These are phyloP conservation scores for Ariolimax columbianus DNA, from an alignment of 2,888 invertebrate species.

Conservation along the genomic window DNA sequence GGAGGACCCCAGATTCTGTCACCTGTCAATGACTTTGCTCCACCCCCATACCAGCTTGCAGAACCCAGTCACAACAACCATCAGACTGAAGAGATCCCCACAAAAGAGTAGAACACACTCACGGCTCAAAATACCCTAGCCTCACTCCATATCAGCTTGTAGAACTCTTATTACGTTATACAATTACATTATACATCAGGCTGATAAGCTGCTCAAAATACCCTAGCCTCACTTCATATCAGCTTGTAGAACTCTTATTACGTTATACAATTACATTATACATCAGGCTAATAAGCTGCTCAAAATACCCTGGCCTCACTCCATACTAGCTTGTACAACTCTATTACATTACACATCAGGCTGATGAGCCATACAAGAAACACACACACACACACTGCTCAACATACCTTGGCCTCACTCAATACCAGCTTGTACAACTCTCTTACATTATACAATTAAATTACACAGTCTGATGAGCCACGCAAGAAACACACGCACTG, in stretches of 20 bases:
- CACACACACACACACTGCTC: too few species aligned
- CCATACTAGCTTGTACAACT: too few species aligned
- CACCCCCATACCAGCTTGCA: constrained; percentile 15
- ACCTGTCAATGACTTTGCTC: neutral
- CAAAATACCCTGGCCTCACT: too few species aligned
- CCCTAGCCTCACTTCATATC: too few species aligned
- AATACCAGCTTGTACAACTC: too few species aligned
- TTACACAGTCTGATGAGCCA: too few species aligned
- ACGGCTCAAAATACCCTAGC: neutral
- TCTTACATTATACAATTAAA: too few species aligned
- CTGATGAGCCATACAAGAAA: too few species aligned
- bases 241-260: too few species aligned
- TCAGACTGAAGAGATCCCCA: neutral
- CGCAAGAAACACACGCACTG: too few species aligned
- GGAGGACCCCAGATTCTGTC: neutral
- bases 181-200: neutral
- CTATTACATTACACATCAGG: neutral
- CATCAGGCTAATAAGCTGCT: neutral
- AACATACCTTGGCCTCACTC: too few species aligned
- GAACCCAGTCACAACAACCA: neutral
- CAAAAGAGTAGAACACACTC: neutral
- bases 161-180: too few species aligned
- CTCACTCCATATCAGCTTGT: neutral
- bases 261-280: neutral
- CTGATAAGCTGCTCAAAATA: neutral